Conservation (phyloP, 2,888 invertebrate species). For the Tinea pellionella region DNA sequence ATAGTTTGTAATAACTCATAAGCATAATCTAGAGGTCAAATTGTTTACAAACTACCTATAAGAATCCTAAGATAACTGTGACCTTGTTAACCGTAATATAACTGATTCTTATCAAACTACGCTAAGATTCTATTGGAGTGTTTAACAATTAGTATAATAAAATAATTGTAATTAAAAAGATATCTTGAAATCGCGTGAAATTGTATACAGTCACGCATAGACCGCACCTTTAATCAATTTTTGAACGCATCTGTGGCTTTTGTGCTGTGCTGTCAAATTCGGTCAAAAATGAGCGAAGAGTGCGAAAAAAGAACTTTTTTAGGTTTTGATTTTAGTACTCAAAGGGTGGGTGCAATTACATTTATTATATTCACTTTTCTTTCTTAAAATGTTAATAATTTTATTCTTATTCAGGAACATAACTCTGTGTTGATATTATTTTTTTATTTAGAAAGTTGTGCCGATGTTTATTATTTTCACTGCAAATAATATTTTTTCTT, state of each 20-base stretch:
- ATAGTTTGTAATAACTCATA: too few species aligned
- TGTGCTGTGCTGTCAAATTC: constrained; percentile 42
- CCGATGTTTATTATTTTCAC: too few species aligned
- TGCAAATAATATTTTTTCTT: too few species aligned
- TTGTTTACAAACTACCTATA: neutral
- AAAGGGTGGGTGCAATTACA: constrained; percentile 73
- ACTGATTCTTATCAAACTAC: neutral
- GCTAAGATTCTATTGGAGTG: neutral
- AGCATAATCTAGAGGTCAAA: neutral
- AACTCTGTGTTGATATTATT: neutral
- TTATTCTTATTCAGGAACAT: neutral
- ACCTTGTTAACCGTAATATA: neutral
- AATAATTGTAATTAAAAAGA: constrained; percentile 20
- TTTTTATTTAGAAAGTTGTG: neutral
- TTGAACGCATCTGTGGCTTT: constrained; percentile 17
- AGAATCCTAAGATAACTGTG: neutral
- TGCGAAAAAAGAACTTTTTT: constrained; percentile 72
- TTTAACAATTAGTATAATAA: neutral
- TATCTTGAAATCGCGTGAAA: constrained; percentile 36
- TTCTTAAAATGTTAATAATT: neutral
- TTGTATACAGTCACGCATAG: constrained; percentile 28
- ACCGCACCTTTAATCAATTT: constrained; percentile 4
- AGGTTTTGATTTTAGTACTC: constrained; percentile 89
- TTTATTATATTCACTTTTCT: neutral
- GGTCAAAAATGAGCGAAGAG: constrained; percentile 38